Percentiles rank a stretch among this genome's conserved stretches.
These are phyloP conservation scores for Cephalopterus ornatus DNA, from an alignment of 2,113 vertebrate species.

Conservation along the genomic window DNA sequence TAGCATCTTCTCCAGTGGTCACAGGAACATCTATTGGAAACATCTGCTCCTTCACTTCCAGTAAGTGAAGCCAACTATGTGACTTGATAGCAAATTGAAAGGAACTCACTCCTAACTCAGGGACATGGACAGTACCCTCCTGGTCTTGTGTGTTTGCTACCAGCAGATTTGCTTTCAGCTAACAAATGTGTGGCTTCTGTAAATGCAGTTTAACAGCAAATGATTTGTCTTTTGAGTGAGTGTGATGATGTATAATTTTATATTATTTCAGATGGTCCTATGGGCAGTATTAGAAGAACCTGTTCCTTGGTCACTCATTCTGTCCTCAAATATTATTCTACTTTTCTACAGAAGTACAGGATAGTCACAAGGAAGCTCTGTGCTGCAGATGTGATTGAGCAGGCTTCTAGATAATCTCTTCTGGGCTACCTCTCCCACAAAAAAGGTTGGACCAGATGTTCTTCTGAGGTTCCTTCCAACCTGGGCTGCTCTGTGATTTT, in stretches of 20 bases:
- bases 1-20: not conserved
- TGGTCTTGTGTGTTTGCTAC: rapidly evolving
- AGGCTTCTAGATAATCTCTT: not conserved
- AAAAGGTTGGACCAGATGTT: not conserved
- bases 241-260: not conserved
- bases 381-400: rapidly evolving
- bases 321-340: not conserved
- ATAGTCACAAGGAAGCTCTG: not conserved
- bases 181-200: not conserved
- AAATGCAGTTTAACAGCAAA: not conserved
- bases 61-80: not conserved
- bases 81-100: not conserved
- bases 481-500: not conserved
- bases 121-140: not conserved
- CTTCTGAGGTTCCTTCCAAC: not conserved
- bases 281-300: not conserved
- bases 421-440: not conserved
- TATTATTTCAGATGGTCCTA: not conserved
- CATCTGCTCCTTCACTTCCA: not conserved
- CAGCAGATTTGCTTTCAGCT: not conserved
- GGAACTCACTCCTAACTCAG: not conserved
- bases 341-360: not conserved
- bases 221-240: not conserved
- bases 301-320: not conserved
- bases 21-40: not conserved